phyloP scores from a whole-genome alignment of 2,888 invertebrate species.

The Platycheirus rosarum region DNA sequence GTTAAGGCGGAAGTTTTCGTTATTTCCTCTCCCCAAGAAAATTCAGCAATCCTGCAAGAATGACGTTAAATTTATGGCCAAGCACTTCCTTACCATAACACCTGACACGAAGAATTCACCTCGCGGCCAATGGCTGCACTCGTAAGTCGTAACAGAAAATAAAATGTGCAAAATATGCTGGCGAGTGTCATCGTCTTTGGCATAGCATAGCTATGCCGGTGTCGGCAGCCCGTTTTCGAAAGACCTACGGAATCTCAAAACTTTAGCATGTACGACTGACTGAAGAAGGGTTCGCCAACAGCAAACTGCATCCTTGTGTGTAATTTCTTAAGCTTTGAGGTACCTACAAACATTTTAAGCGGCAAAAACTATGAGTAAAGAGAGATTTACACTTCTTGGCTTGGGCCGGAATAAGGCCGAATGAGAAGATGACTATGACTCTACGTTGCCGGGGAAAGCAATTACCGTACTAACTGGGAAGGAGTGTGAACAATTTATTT shows the following conservation, averaged over 20 bases:
- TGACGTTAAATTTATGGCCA: slow-evolving; percentile 57
- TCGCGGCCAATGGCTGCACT: slow-evolving; percentile 42
- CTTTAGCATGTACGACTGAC: slow-evolving; percentile 16
- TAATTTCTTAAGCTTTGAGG: slow-evolving; percentile 11
- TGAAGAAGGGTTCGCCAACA: slow-evolving; percentile 8
- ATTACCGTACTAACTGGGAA: slow-evolving; percentile 48
- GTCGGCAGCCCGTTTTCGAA: no score
- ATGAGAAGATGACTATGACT: no score
- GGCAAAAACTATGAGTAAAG: slow-evolving; percentile 22
- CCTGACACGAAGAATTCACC: slow-evolving; percentile 65
- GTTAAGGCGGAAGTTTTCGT: slow-evolving; percentile 50
- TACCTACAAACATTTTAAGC: slow-evolving; percentile 28
- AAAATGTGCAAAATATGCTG: slow-evolving; percentile 25
- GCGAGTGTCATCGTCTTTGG: no score
- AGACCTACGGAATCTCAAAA: slow-evolving; percentile 52
- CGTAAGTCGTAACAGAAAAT: slow-evolving; percentile 34
- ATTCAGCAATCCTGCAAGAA: slow-evolving; percentile 6
- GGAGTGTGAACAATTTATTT: slow-evolving; percentile 61
- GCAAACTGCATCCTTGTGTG: slow-evolving; percentile 23
- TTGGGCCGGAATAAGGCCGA: slow-evolving; percentile 40
- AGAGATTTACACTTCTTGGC: no score
- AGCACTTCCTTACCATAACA: slow-evolving; percentile 68
- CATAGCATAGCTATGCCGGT: no score
- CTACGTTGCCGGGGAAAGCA: no score
- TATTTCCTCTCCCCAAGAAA: not conserved